Base-by-base conservation (phyloP, 2,797 vertebrate genomes). In the Onychomys torridus region DNA sequence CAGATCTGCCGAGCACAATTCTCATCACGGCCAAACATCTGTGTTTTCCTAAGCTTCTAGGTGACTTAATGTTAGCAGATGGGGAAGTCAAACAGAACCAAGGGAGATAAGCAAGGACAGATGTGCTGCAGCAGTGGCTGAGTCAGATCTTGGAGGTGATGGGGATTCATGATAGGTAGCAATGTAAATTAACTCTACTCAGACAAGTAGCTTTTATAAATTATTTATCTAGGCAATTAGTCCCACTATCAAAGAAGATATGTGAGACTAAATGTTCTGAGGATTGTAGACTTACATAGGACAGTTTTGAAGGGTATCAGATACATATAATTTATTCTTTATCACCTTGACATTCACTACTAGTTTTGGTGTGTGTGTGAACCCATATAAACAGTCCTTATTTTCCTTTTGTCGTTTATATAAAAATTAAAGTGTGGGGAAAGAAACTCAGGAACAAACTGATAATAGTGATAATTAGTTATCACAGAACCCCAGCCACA, bases 341-440 rank as follows among this genome's bases (percentile, higher is more conserved):
- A 83, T 3, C 57, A 57, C 69, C 23, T 17, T 89, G 65, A 67
- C 55, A 87, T 79, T 87, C 27, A 76, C 57, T 87, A 75, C 86
- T 49, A 13, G 40, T 93, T 96, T 59, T 63, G 63, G 21, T 88
- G 79, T 49, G 40, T 34, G 52, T 59, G 7, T 29, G n/a, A 34
- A 40, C 4, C 65, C 34, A 92, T 87, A 73, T 46, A 84, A 94
- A 73, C 23, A 90, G 65, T 14, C 5, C 49, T 86, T 84, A 81
- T 77, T 94, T 91, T 96, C 59, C 19, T 78, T 29, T 90, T 95
- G 76, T 89, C 43, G 83, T 34, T 83, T 71, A 65, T 37, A 83
- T 87, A 76, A 87, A 93, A 94, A 78, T 91, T 95, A 91, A 76
- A 59, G 43, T 83, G 79, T 85, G 46, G 27, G 93, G 81, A 91